A percentile compares a stretch with the other conserved stretches of the same genome.
phyloP scores from a whole-genome alignment of 2,113 vertebrate species.

The Ochotona curzoniae region DNA sequence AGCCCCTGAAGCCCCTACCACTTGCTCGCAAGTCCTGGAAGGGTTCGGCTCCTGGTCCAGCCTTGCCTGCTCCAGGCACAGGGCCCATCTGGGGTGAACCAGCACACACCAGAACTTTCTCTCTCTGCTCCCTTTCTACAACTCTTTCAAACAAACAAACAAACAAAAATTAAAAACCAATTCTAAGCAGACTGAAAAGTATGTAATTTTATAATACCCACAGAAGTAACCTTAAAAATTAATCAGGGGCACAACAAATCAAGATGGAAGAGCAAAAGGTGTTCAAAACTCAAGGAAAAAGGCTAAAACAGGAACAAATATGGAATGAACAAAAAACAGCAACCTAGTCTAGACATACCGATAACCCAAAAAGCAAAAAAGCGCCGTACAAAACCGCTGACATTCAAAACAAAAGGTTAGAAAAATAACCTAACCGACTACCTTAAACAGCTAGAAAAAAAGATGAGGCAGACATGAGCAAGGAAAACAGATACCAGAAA shows the following conservation, averaged over 20 bases:
- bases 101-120: too few species aligned
- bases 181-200: neutral
- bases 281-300: slow-evolving; percentile 20
- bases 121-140: too few species aligned
- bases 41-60: too few species aligned
- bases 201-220: neutral
- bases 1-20: too few species aligned
- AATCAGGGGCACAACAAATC: neutral
- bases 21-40: too few species aligned
- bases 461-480: neutral
- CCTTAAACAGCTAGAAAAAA: slow-evolving; percentile 16
- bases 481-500: neutral
- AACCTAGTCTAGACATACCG: neutral
- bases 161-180: neutral
- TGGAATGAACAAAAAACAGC: neutral
- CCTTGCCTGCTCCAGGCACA: too few species aligned
- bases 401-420: slow-evolving; percentile 3
- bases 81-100: too few species aligned
- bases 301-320: neutral
- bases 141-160: too few species aligned
- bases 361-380: neutral
- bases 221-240: neutral
- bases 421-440: slow-evolving; percentile 1
- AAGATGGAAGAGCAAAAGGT: slow-evolving; percentile 33
- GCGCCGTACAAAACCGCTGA: neutral